These are phyloP conservation scores for Calliphora vicina DNA, from an alignment of 1,140 invertebrate genomes.

Conservation along the genomic window DNA sequence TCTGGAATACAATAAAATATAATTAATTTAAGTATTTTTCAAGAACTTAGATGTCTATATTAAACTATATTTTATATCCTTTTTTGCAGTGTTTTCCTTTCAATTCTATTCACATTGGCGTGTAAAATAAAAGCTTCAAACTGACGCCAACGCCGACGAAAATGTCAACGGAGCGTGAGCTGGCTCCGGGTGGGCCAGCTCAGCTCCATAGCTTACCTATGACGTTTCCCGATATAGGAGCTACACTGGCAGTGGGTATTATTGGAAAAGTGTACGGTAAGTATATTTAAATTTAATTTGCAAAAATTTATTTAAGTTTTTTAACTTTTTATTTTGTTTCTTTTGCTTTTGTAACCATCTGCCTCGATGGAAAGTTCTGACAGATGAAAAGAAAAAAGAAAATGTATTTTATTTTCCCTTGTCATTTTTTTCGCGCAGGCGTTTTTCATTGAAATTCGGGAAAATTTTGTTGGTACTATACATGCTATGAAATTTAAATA, in stretches of 20 bases:
- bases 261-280: constrained; percentile 70
- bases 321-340: background rate
- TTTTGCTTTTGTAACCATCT: background rate
- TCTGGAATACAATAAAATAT: constrained; percentile 63
- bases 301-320: background rate
- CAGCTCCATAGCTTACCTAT: constrained; percentile 63
- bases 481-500: too few species aligned
- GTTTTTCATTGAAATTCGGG: background rate
- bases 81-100: background rate
- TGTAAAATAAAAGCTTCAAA: constrained; percentile 49
- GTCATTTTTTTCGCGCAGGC: constrained; percentile 5
- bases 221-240: constrained; percentile 66
- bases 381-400: background rate
- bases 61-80: background rate
- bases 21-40: background rate
- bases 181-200: constrained; percentile 64
- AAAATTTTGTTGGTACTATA: too few species aligned
- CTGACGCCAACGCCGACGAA: constrained; percentile 62
- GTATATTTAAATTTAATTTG: constrained; percentile 40
- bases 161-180: constrained; percentile 64
- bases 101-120: background rate
- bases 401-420: background rate
- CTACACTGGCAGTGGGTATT: constrained; percentile 67
- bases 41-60: background rate
- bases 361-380: background rate